A percentile compares a stretch with the other conserved stretches of the same genome.
These are phyloP conservation scores for Enteromius afrohamiltoni DNA, from an alignment of 2,797 vertebrate species.

Conservation along the genomic window DNA sequence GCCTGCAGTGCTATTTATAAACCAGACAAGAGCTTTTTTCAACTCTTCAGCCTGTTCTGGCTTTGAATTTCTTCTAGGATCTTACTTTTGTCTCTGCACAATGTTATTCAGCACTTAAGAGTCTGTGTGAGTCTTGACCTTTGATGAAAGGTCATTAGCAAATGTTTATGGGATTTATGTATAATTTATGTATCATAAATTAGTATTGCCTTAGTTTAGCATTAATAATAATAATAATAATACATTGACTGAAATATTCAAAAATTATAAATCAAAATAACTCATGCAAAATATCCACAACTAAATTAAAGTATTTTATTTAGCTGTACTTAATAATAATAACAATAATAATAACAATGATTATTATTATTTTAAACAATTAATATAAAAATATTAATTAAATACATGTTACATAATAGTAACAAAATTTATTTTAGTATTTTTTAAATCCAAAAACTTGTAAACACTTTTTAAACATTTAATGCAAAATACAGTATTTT, in stretches of 20 bases:
- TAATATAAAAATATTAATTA: too few relatives aligned
- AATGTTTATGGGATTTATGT: not conserved
- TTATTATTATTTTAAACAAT: not conserved
- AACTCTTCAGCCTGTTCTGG: conserved; percentile 36
- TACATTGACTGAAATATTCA: not conserved
- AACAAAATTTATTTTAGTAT: too few relatives aligned
- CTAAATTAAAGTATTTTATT: not conserved
- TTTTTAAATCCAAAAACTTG: not conserved
- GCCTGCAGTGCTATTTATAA: conserved; percentile 66
- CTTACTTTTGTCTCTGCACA: conserved; percentile 38
- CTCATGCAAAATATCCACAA: not conserved
- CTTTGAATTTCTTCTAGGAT: conserved; percentile 35
- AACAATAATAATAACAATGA: not conserved
- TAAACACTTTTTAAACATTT: not conserved
- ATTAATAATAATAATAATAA: too few relatives aligned
- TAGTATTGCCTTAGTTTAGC: too few relatives aligned
- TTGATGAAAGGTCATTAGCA: not conserved
- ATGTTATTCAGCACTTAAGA: not conserved
- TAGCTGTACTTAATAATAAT: not conserved
- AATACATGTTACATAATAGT: too few relatives aligned
- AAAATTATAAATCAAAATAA: not conserved
- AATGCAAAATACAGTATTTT: too few relatives aligned
- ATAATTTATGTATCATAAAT: not conserved
- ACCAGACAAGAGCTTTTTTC: conserved; percentile 35
- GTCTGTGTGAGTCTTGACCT: conserved; percentile 20